Evolutionary conservation across 1,140 invertebrate species (phyloP).

Genomic region (Andricus grossulariae): DNA sequence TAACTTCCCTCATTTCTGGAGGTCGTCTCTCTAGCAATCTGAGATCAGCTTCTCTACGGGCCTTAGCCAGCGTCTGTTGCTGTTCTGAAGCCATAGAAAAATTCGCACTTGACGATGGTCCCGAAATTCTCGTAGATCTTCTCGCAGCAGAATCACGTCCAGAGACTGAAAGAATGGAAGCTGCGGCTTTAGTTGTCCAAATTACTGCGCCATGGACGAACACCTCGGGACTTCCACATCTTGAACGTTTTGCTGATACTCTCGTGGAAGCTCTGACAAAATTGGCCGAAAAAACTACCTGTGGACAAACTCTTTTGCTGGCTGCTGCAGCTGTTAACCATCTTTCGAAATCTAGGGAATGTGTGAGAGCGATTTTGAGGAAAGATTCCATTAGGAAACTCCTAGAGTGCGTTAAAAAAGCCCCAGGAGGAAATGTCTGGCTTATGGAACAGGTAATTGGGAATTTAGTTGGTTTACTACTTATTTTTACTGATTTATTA

Average conservation of each 20-base stretch:
- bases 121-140: slow-evolving; percentile 80
- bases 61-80: slow-evolving; percentile 81
- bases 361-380: slow-evolving; percentile 77
- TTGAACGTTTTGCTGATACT: slow-evolving; percentile 58
- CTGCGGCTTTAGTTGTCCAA: slow-evolving; percentile 83
- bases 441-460: slow-evolving; percentile 80
- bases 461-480: no score
- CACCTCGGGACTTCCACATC: slow-evolving; percentile 60
- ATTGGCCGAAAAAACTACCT: slow-evolving; percentile 76
- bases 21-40: slow-evolving; percentile 74
- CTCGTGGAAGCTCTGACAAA: slow-evolving; percentile 66
- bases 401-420: slow-evolving; percentile 73
- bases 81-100: slow-evolving; percentile 79
- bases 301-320: slow-evolving; percentile 81
- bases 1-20: slow-evolving; percentile 68
- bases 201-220: slow-evolving; percentile 84
- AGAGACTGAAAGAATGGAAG: slow-evolving; percentile 79
- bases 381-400: slow-evolving; percentile 76
- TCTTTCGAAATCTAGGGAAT: slow-evolving; percentile 69
- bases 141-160: slow-evolving; percentile 65
- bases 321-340: slow-evolving; percentile 83
- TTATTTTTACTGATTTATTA: no score
- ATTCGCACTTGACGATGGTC: slow-evolving; percentile 80
- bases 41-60: slow-evolving; percentile 77
- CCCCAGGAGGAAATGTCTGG: slow-evolving; percentile 68